phyloP scores from a whole-genome alignment of 2,113 vertebrate genomes.

The Rhipidura dahli region DNA sequence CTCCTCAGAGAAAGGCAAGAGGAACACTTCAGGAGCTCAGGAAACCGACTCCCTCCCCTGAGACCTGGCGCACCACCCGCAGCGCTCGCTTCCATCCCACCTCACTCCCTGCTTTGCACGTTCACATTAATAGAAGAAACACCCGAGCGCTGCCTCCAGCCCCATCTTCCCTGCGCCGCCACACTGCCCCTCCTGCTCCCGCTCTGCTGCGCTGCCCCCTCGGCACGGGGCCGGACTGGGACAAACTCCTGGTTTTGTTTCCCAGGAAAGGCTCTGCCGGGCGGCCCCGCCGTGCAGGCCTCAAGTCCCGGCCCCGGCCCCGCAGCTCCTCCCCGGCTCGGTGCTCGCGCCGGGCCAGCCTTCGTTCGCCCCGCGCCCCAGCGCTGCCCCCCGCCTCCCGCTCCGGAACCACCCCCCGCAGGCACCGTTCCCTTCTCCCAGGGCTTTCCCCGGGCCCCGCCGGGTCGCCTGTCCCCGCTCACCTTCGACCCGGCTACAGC shows the following conservation, averaged over 20 bases:
- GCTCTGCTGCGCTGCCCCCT: not conserved
- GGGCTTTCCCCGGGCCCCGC: not conserved
- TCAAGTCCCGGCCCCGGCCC: not conserved
- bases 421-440: too few species aligned
- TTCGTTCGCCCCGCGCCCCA: not conserved
- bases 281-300: not conserved
- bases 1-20: not conserved
- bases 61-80: too few species aligned
- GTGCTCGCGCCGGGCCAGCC: too few species aligned
- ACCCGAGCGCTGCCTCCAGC: not conserved
- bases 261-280: not conserved
- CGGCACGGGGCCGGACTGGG: not conserved
- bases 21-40: not conserved
- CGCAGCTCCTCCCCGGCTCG: not conserved
- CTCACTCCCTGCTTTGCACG: too few species aligned
- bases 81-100: accelerated
- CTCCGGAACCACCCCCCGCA: too few species aligned
- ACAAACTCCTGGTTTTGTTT: accelerated
- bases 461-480: not conserved
- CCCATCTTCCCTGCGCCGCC: not conserved
- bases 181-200: too few species aligned
- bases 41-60: not conserved
- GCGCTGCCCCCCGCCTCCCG: not conserved
- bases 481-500: not conserved
- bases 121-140: not conserved